Conservation (phyloP, 2,113 vertebrate genomes). For the Panthera leo region DNA sequence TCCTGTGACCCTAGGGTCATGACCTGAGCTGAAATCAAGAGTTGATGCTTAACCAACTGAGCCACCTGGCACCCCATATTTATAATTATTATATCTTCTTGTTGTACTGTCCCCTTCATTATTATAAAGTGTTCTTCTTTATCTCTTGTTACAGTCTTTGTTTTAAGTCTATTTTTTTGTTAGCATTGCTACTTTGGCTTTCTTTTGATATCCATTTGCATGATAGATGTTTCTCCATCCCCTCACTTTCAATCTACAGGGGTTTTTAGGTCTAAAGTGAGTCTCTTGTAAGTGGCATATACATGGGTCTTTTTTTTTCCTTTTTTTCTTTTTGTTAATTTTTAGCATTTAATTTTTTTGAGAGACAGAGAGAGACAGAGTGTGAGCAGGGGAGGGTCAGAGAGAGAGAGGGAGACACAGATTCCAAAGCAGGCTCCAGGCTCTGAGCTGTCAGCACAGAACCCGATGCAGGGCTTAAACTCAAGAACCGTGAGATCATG, state of each 20-base stretch:
- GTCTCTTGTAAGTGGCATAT: neutral
- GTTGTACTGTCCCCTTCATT: neutral
- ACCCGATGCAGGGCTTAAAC: no score
- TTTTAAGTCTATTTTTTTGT: neutral
- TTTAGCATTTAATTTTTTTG: no score
- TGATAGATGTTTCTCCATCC: neutral
- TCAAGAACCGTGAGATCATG: no score
- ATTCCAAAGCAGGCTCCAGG: no score
- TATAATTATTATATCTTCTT: neutral
- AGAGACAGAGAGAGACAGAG: no score
- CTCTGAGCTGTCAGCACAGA: no score
- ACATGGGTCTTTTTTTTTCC: neutral
- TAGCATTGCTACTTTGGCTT: neutral
- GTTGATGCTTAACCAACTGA: no score
- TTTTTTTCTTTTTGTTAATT: neutral
- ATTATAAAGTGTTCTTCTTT: neutral
- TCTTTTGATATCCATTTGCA: neutral
- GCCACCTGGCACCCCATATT: neutral
- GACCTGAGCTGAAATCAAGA: no score
- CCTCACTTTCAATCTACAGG: neutral
- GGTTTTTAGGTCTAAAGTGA: neutral
- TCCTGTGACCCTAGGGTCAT: no score
- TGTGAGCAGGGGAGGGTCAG: no score
- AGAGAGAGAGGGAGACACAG: no score
- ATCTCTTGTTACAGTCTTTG: neutral